Evolutionary conservation across 2,888 invertebrate species (phyloP), one percentile per base, ranked within the genome.

Genomic region (Drosophila pegasa): DNA sequence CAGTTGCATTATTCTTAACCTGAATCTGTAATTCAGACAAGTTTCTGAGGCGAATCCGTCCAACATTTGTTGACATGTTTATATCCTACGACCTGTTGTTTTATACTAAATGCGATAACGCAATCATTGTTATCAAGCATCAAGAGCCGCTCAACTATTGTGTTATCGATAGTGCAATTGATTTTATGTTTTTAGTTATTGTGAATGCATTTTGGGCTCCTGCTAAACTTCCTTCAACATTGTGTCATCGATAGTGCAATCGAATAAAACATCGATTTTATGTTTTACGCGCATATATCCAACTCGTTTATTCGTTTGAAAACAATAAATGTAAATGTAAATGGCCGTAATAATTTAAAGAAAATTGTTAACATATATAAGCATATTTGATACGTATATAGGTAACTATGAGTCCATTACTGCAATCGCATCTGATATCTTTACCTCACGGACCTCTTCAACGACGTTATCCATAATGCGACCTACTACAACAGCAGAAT

Each of bases 31-130:
- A 60, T 8, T 82, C 82, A 2, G 38, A 18, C n/a, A 87, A 40
- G 4, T 58, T 61, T 45, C 54, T 84, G n/a, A 87, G 60, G 0
- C 81, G 78, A 29, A 82, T 80, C 29, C 50, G 80, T 3, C 87
- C 82, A 0, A 87, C 47, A 37, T 72, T 72, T 35, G 50, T 20
- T 8, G 40, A 33, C 68, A 48, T 64, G 41, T 4, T 76, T 38
- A 29, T 43, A 31, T 43, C 6, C 40, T 37, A 10, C 25, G 14
- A 55, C 37, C 45, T 45, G 38, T 56, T 29, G 51, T 5, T 5
- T 52, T 43, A 8, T 37, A 14, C 2, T 9, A 1, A 3, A 22
- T 25, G 9, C 48, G 48, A 55, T 55, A 12, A 18, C n/a, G n/a
- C n/a, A n/a, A 37, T 37, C n/a, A n/a, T 25, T 25, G 25, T 5